Conservation (phyloP, 2,113 vertebrate genomes). For the Chelonoidis abingdonii region DNA sequence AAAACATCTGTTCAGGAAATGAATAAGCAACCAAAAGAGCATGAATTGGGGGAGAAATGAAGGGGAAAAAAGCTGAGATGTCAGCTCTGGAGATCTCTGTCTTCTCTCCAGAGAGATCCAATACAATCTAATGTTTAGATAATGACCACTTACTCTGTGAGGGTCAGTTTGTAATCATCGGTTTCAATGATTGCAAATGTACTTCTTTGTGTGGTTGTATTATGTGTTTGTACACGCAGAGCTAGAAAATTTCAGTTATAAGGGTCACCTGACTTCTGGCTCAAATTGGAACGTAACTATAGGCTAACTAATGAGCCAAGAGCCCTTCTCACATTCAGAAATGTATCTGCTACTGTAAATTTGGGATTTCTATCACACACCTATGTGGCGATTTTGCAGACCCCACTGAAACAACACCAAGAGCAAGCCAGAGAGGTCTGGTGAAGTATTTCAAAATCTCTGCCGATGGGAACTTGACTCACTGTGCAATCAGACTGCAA, state of each 20-base stretch:
- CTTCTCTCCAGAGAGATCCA: background rate
- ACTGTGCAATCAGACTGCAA: background rate
- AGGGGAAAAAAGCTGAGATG: background rate
- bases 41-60: background rate
- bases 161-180: background rate
- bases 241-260: background rate
- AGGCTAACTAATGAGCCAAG: background rate
- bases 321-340: background rate
- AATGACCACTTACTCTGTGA: background rate
- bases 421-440: background rate
- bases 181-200: background rate
- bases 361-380: background rate
- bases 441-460: background rate
- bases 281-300: background rate
- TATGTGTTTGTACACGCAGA: background rate
- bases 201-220: background rate
- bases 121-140: background rate
- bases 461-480: constrained; percentile 13
- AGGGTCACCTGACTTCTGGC: background rate
- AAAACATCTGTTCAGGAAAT: background rate
- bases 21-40: background rate
- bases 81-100: background rate
- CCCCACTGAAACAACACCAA: constrained; percentile 8
- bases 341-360: background rate
- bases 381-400: constrained; percentile 10